These are phyloP conservation scores for Corvus hawaiiensis DNA, from an alignment of 2,113 vertebrate genomes.

Conservation along the genomic window DNA sequence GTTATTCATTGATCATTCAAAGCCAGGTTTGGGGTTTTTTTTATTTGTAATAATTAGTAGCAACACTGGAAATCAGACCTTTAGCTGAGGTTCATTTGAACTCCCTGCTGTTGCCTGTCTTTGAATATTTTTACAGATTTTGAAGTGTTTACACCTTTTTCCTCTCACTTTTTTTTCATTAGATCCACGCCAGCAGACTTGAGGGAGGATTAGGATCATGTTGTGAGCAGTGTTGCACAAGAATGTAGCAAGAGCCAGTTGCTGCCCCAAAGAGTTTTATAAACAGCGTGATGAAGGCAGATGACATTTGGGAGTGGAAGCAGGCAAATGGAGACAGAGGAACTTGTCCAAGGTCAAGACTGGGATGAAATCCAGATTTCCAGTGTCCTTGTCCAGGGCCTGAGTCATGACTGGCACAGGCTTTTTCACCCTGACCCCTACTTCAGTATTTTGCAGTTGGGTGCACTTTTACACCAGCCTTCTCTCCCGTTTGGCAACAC, in stretches of 20 bases:
- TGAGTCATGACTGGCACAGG: neutral
- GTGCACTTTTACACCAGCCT: neutral
- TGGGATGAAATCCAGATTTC: neutral
- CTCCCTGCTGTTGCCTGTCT: neutral
- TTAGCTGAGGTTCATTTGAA: neutral
- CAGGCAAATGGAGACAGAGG: neutral
- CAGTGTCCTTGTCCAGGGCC: neutral
- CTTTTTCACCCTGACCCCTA: neutral
- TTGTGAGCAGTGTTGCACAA: neutral
- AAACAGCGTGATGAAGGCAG: neutral
- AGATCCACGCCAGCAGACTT: neutral
- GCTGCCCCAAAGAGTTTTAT: neutral
- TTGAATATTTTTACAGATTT: neutral
- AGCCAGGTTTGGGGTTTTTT: neutral
- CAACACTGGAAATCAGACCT: neutral
- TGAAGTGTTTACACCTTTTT: neutral
- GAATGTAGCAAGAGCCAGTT: neutral
- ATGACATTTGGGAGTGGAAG: neutral
- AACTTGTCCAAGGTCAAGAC: neutral
- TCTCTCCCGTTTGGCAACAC: fast-evolving
- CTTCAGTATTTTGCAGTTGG: neutral
- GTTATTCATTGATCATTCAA: neutral
- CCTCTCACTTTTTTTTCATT: neutral
- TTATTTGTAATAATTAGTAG: neutral
- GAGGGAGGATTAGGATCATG: neutral